phyloP scores from a whole-genome alignment of 2,113 vertebrate genomes.

The Elaphurus davidianus region DNA sequence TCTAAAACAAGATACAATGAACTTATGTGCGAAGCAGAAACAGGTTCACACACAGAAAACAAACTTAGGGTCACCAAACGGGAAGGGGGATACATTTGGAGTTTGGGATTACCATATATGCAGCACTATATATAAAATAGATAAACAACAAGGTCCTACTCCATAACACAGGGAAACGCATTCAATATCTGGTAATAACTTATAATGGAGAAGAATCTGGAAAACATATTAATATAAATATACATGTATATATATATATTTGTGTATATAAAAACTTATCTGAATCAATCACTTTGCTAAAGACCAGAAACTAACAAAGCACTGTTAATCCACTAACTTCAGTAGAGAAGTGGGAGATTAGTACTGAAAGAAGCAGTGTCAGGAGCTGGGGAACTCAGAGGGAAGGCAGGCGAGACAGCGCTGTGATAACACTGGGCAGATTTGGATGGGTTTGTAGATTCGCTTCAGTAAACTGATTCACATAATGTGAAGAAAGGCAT shows the following conservation, averaged over 20 bases:
- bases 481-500: neutral
- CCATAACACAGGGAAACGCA: neutral
- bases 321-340: neutral
- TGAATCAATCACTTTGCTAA: neutral
- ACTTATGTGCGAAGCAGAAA: neutral
- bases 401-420: neutral
- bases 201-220: neutral
- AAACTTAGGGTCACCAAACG: neutral
- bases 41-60: neutral
- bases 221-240: neutral
- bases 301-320: neutral
- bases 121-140: accelerated
- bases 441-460: neutral
- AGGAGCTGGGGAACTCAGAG: neutral
- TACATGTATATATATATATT: neutral
- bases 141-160: neutral
- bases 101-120: accelerated
- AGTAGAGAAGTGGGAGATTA: neutral
- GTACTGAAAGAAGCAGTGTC: neutral
- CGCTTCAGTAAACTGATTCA: neutral
- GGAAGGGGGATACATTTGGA: neutral
- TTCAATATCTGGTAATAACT: neutral
- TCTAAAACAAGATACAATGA: neutral
- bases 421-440: neutral
- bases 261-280: neutral